Percentiles rank a stretch among this genome's conserved stretches.
Evolutionary conservation across 2,797 vertebrate species (phyloP).

Genomic region (Enteromius fasciolatus): DNA sequence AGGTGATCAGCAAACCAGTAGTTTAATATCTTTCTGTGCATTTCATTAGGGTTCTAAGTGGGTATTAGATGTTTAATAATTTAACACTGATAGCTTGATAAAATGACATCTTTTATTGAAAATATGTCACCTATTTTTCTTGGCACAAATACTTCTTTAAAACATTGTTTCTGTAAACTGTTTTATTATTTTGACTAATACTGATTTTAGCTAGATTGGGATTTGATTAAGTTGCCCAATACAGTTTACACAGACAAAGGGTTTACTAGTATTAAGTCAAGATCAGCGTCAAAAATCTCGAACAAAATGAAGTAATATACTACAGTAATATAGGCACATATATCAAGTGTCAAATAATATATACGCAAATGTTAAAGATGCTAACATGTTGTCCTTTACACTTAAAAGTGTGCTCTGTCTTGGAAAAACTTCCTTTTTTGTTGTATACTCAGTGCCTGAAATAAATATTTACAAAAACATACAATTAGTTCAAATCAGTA

Average conservation of each 20-base stretch:
- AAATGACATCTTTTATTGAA: background rate
- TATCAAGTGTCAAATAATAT: background rate
- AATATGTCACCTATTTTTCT: background rate
- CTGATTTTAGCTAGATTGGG: background rate
- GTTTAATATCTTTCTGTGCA: background rate
- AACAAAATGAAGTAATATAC: background rate
- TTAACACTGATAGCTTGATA: background rate
- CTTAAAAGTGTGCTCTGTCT: slow-evolving; percentile 58
- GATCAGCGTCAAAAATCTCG: background rate
- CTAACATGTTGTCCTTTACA: background rate
- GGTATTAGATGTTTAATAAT: background rate
- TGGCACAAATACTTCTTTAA: background rate
- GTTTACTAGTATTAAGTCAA: background rate
- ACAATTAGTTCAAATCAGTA: background rate
- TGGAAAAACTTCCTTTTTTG: slow-evolving; percentile 68
- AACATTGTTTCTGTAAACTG: background rate
- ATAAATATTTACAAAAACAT: background rate
- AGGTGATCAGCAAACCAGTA: background rate
- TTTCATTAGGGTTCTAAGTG: background rate
- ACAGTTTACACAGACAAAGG: background rate
- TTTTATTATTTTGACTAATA: background rate
- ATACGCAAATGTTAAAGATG: background rate
- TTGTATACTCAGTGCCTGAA: slow-evolving; percentile 67
- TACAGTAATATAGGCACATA: background rate
- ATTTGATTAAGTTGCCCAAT: background rate